Evolutionary conservation across 1,140 invertebrate species (phyloP), one percentile per base, ranked within the genome.

Genomic region (Delia radicum): DNA sequence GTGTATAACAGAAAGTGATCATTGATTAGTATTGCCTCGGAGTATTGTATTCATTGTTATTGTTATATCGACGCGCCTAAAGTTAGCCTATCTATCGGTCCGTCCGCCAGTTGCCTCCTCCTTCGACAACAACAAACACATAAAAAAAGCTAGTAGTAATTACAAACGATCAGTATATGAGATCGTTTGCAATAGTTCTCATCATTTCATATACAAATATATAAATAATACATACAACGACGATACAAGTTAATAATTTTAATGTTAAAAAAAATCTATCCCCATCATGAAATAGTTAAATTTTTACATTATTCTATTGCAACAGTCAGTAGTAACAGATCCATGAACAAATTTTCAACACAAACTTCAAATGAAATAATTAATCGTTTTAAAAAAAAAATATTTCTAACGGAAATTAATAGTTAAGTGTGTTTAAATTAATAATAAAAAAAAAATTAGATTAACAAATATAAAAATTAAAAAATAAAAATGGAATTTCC

Each of bases 381-480:
- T 33, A 33, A 33, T 33, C 10, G 10, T 33, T 42, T 42, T 42
- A 42, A 42, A 10, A 42, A 10, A 21, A 55, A 55, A 55, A 55
- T 55, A 55, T 55, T 5, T 69, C 31, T 7, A 69, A 69, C 65
- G 65, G 65, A 69, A 69, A 69, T 69, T 69, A 69, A 33, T 69
- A 69, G 29, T 69, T 69, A 69, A 69, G 28, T 8, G n/a, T 15
- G 15, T 21, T 26, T 69, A 69, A 69, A 69, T 21, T 37, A 37
- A 69, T 33, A 33, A 69, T 69, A 33, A 69, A 69, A 21, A 12
- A 37, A 13, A 28, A 24, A 55, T 55, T 55, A 7, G 6, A 8
- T 18, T 55, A 21, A n/a, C n/a, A n/a, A n/a, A n/a, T 48, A 24
- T 8, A 55, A 55, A 55, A 55, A 21, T 24, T 55, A 5, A 42